A percentile compares a stretch with the other conserved stretches of the same genome.
These are phyloP conservation scores for Antheraea yamamai DNA, from an alignment of 2,888 invertebrate genomes.

Conservation along the genomic window DNA sequence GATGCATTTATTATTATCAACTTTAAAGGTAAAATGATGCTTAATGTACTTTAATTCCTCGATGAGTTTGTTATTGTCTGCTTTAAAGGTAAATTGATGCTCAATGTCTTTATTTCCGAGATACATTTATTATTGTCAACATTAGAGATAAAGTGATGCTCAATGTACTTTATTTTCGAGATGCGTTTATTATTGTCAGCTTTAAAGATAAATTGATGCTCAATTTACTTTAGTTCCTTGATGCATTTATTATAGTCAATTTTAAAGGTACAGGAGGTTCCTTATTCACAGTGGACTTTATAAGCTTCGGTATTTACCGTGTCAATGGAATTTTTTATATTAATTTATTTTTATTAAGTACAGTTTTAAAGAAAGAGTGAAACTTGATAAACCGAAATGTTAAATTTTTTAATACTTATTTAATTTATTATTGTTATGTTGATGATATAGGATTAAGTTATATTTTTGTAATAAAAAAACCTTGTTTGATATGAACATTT, in stretches of 20 bases:
- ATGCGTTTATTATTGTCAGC: too few species aligned
- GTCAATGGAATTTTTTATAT: too few species aligned
- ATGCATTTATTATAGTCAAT: too few species aligned
- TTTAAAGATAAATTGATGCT: too few species aligned
- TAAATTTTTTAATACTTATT: not conserved
- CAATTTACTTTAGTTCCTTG: too few species aligned
- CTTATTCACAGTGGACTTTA: too few species aligned
- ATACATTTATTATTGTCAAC: not conserved
- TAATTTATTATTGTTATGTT: not conserved
- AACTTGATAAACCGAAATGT: not conserved
- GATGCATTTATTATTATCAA: not conserved
- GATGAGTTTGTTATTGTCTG: not conserved
- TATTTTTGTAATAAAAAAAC: slow-evolving; percentile 22
- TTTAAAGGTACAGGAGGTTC: too few species aligned
- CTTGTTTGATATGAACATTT: slow-evolving; percentile 75
- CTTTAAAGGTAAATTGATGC: not conserved
- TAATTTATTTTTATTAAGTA: too few species aligned
- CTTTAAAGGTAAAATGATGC: not conserved
- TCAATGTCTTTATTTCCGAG: not conserved
- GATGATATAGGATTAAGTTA: slow-evolving; percentile 13
- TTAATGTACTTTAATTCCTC: not conserved
- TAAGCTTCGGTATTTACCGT: too few species aligned
- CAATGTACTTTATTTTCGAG: too few species aligned
- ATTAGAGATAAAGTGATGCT: too few species aligned
- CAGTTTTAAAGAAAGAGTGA: too few species aligned